Evolutionary conservation across 2,888 invertebrate genomes (phyloP).

Genomic region (Zelleria hepariella): DNA sequence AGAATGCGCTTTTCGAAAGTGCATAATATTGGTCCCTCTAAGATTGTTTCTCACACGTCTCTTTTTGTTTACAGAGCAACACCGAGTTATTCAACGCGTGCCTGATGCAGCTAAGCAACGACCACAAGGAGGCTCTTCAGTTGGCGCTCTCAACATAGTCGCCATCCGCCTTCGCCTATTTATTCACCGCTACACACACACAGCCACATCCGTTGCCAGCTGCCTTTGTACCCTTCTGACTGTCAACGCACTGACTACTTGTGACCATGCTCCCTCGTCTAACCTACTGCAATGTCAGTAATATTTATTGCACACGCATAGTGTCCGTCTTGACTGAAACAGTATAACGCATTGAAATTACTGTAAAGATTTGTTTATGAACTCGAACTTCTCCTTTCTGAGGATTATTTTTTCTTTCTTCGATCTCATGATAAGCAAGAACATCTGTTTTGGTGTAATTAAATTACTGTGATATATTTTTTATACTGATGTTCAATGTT

Average conservation of each 20-base stretch:
- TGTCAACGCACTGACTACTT: not conserved
- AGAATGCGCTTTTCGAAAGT: too few species aligned
- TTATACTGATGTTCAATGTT: slow-evolving; percentile 54
- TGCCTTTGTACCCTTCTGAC: not conserved
- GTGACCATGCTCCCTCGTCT: not conserved
- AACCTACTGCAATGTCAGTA: not conserved
- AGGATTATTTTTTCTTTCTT: slow-evolving; percentile 21
- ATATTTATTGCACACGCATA: not conserved
- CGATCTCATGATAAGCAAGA: slow-evolving; percentile 23
- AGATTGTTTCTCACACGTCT: too few species aligned
- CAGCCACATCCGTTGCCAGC: not conserved
- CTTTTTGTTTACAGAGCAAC: slow-evolving; percentile 75
- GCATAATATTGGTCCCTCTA: not conserved
- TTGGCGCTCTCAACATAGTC: slow-evolving; percentile 74
- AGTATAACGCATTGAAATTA: not conserved
- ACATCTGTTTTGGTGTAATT: slow-evolving; percentile 41
- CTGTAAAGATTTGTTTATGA: not conserved
- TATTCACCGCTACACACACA: slow-evolving; percentile 12
- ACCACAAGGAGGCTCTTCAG: slow-evolving; percentile 88
- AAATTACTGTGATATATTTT: slow-evolving; percentile 69
- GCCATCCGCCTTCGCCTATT: slow-evolving; percentile 21
- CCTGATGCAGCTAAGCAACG: slow-evolving; percentile 79
- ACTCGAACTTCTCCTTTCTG: slow-evolving; percentile 1
- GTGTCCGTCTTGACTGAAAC: not conserved
- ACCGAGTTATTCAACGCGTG: slow-evolving; percentile 86